These are phyloP conservation scores for Adelphocoris suturalis DNA, from an alignment of 2,888 invertebrate genomes.

Conservation along the genomic window DNA sequence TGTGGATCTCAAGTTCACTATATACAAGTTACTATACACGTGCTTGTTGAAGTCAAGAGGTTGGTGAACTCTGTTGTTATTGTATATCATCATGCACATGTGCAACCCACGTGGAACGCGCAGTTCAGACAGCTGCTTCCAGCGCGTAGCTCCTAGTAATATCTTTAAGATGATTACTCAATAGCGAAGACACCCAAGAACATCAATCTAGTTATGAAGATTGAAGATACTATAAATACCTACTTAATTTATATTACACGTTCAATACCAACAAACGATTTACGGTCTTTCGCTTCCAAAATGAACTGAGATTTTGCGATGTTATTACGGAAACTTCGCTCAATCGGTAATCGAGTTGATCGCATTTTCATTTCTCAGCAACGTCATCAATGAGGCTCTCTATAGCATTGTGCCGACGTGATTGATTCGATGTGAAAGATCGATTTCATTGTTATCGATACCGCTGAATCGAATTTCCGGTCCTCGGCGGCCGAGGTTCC, in stretches of 20 bases:
- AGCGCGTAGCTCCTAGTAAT: not conserved
- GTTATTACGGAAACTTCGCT: no score
- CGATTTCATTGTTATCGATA: slow-evolving; percentile 15
- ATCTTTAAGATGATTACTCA: not conserved
- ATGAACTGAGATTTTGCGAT: no score
- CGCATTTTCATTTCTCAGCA: no score
- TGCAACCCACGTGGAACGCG: not conserved
- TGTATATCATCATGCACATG: not conserved
- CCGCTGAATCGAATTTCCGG: slow-evolving; percentile 8
- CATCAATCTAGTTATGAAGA: no score
- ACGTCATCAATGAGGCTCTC: no score
- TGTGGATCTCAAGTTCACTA: no score
- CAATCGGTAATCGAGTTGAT: no score
- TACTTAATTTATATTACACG: no score
- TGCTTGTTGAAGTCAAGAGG: not conserved
- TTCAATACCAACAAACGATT: no score
- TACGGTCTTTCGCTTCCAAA: no score
- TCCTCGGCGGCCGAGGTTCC: not conserved
- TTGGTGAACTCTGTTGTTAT: not conserved
- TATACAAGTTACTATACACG: not conserved
- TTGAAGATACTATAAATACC: no score
- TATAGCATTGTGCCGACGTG: no score
- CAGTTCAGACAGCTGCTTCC: not conserved
- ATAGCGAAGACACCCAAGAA: not conserved
- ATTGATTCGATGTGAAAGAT: not conserved